Base-by-base conservation (phyloP, 2,113 vertebrate genomes). In the Origma solitaria region DNA sequence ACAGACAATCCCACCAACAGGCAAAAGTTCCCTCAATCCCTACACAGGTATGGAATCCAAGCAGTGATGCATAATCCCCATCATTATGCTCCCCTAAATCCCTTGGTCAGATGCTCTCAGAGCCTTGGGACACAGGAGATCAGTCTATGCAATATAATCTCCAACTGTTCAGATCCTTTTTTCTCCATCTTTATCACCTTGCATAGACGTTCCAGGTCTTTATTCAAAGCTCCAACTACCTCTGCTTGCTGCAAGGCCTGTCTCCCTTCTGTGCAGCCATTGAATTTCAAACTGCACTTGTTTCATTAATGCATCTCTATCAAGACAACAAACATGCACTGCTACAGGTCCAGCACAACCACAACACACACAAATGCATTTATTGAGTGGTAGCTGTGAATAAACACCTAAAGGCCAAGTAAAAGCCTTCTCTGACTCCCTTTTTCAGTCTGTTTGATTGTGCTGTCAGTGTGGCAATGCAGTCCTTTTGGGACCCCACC, bases 71-170 rank as follows among this genome's bases (percentile, higher is more conserved):
- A 3, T 24, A 27, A 62, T 44, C 38, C 3, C 23, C 5, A 31
- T 62, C 27, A 73, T 27, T 5, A 9, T 7, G 22, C 10, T 42
- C 12, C 56, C 11, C 5, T 25, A 5, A 6, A 33, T 31, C 31
- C 47, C 31, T 44, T 49, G 45, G 28, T 27, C 28, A 61, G 31
- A 7, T 61, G 44, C 5, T 44, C 33, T 14, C 31, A 83, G 44
- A 53, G 9, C 14, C 28, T 35, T 0, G 1, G 33, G 66, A 23
- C 15, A 13, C 25, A 42, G 65, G 37, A 60, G 37, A 11, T 12
- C 0, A 0, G 7, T 37, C 23, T 42, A 1, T 16, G 20, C 27
- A 60, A 21, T 60, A 73, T 40, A 7, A 49, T 49, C 18, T 44
- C 21, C 31, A 45, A 0, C 24, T 64, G 15, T 44, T 70, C 31